Evolutionary conservation across 2,113 vertebrate species (phyloP).

Genomic region (Dendropsophus ebraccatus): DNA sequence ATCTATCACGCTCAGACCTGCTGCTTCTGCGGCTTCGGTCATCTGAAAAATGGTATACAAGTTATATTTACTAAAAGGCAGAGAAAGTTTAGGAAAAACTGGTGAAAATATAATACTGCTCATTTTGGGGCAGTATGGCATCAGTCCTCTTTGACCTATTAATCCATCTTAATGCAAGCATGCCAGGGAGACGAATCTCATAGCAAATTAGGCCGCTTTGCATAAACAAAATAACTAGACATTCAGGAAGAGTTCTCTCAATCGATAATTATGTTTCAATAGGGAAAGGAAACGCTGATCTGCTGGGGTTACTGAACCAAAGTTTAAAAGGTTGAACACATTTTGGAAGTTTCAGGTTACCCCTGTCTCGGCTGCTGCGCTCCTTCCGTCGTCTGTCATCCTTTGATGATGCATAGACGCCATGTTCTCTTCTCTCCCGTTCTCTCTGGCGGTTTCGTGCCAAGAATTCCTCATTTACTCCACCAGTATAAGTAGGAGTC

Average conservation of each 20-base stretch:
- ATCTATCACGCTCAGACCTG: constrained; percentile 66
- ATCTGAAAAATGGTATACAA: constrained; percentile 73
- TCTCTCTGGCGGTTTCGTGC: constrained; percentile 90
- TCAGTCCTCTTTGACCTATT: background rate
- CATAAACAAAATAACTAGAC: background rate
- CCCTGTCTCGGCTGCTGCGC: constrained; percentile 77
- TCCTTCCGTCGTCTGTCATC: constrained; percentile 84
- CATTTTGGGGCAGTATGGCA: background rate
- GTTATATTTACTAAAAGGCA: background rate
- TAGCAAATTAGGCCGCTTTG: background rate
- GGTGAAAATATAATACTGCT: background rate
- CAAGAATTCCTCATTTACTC: constrained; percentile 94
- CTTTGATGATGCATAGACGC: constrained; percentile 93
- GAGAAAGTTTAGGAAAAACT: background rate
- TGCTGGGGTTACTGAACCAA: background rate
- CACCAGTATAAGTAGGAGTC: constrained; percentile 93
- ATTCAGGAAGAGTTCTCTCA: no score
- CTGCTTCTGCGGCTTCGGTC: constrained; percentile 79
- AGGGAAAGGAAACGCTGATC: background rate
- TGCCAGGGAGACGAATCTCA: background rate
- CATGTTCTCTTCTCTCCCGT: constrained; percentile 88
- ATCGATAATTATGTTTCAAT: no score
- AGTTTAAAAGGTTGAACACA: background rate
- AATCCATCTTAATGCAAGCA: background rate
- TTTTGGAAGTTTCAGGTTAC: constrained; percentile 46